These are phyloP conservation scores for Zapus hudsonius DNA, from an alignment of 2,113 vertebrate genomes.

Conservation along the genomic window DNA sequence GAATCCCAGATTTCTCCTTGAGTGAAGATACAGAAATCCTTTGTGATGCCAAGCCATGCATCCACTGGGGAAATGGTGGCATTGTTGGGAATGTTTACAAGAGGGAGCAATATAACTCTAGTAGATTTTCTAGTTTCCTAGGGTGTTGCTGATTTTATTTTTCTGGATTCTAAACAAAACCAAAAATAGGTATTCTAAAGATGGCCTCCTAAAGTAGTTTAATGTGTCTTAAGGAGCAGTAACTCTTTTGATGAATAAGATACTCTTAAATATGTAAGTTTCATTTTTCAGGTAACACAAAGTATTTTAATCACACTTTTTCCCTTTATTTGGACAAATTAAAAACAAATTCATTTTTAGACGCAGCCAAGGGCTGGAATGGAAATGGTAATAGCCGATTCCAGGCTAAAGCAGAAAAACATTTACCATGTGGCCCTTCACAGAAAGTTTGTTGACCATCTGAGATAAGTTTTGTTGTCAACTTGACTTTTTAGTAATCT, in stretches of 20 bases:
- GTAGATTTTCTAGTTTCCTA: constrained; percentile 12
- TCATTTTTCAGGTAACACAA: constrained; percentile 5
- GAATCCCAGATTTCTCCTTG: neutral
- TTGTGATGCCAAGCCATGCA: neutral
- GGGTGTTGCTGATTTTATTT: neutral
- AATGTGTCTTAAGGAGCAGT: neutral
- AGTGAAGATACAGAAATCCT: neutral
- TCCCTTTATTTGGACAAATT: constrained; percentile 37
- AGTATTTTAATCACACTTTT: constrained; percentile 34
- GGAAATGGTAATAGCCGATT: neutral
- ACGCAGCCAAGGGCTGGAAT: neutral
- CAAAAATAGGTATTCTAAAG: neutral
- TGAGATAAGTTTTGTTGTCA: no score
- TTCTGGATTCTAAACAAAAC: constrained; percentile 41
- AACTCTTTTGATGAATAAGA: neutral
- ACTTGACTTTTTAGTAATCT: no score
- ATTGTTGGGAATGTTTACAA: neutral
- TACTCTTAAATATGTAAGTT: constrained; percentile 26
- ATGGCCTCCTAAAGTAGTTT: neutral
- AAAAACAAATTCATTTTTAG: constrained; percentile 30
- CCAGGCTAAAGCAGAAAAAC: neutral
- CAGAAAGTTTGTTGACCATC: neutral
- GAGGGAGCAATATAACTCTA: neutral
- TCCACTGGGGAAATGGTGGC: neutral
- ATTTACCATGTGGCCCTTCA: neutral